phyloP scores from a whole-genome alignment of 2,888 invertebrate genomes.

The Metellina segmentata region DNA sequence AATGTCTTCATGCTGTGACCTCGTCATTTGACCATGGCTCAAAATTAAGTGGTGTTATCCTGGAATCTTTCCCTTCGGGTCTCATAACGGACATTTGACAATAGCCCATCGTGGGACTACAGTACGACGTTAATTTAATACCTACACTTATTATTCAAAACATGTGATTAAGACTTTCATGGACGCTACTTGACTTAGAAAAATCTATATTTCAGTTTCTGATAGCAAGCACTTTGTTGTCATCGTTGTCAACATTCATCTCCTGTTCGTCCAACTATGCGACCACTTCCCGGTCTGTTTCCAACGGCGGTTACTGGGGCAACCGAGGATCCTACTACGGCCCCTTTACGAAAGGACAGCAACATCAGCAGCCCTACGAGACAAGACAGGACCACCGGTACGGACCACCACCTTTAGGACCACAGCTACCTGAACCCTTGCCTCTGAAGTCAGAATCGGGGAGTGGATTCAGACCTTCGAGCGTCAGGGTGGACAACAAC shows the following conservation, averaged over 20 bases:
- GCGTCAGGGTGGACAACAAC: constrained; percentile 18
- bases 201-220: too few relatives aligned
- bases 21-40: too few relatives aligned
- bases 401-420: constrained; percentile 56
- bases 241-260: constrained; percentile 20
- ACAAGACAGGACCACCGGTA: constrained; percentile 34
- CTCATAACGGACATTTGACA: too few relatives aligned
- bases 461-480: constrained; percentile 16
- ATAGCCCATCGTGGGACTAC: too few relatives aligned
- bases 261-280: constrained; percentile 45
- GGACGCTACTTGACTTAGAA: too few relatives aligned
- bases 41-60: too few relatives aligned
- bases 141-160: too few relatives aligned
- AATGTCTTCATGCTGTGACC: too few relatives aligned
- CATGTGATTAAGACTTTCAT: too few relatives aligned
- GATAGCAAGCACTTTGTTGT: background rate
- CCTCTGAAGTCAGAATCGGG: constrained; percentile 9
- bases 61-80: too few relatives aligned
- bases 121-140: too few relatives aligned
- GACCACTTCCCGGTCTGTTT: background rate
- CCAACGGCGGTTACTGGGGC: constrained; percentile 45
- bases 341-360: constrained; percentile 43
- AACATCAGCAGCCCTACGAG: constrained; percentile 6
- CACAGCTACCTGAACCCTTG: constrained; percentile 54
- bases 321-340: constrained; percentile 35